Conservation (phyloP, 2,888 invertebrate genomes). For the Xestia sexstrigata region DNA sequence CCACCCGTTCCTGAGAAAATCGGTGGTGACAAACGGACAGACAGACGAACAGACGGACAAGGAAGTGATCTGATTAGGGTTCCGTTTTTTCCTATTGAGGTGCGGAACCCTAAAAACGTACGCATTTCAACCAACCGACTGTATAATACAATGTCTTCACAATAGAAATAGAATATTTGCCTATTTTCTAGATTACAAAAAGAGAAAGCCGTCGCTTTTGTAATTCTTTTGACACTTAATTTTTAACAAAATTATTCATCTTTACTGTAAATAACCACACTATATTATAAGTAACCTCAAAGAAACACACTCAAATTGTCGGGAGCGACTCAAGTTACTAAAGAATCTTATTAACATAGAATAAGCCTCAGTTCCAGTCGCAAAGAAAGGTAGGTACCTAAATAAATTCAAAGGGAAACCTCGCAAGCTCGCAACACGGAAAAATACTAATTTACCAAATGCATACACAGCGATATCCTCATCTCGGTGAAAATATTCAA, state of each 20-base stretch:
- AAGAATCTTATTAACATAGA: slow-evolving; percentile 27
- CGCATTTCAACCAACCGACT: background rate
- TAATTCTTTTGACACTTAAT: background rate
- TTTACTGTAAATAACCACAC: background rate
- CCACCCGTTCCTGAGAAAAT: too few species aligned
- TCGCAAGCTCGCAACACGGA: slow-evolving; percentile 32
- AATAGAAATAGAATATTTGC: background rate
- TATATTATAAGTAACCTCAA: background rate
- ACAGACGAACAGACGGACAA: too few species aligned
- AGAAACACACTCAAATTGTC: slow-evolving; percentile 4
- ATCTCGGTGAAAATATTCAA: slow-evolving; percentile 60
- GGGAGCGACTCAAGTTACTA: slow-evolving; percentile 10
- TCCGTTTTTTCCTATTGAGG: too few species aligned
- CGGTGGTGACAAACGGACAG: too few species aligned
- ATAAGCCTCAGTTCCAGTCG: slow-evolving; percentile 15
- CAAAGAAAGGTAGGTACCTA: slow-evolving; percentile 31
- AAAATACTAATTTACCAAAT: slow-evolving; percentile 62
- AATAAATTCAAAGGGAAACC: slow-evolving; percentile 54
- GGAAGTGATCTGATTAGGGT: too few species aligned
- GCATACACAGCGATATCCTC: slow-evolving; percentile 50
- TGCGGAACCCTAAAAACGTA: too few species aligned
- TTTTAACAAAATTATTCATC: background rate
- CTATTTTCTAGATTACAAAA: background rate
- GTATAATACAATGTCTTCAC: background rate
- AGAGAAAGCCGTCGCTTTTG: background rate